Evolutionary conservation across 2,797 vertebrate species (phyloP), one percentile per base, ranked within the genome.

Genomic region (Artibeus jamaicensis): DNA sequence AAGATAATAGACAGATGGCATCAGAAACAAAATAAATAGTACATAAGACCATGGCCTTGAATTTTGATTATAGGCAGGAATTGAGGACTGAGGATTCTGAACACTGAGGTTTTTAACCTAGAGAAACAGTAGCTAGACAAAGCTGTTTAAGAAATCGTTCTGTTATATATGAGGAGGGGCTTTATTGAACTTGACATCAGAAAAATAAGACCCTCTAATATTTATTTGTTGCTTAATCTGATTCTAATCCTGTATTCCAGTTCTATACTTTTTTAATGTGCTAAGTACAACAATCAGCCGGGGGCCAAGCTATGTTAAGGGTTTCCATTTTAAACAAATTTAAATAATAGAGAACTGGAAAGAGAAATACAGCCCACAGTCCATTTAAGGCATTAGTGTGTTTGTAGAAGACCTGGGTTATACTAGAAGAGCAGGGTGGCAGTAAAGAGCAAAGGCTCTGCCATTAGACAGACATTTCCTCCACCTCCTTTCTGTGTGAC

Each of bases 21-120:
- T 86, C n/a, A 96, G 82, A 94, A 88, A 86, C 42, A 86, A 85
- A 74, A 82, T 29, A 93, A 96, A 89, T 85, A 86, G 15, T 67
- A 74, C n/a, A 26, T 26, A 95, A 89, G 39, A 77, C 37, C 29
- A 48, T 78, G 71, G 21, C 48, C 78, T 91, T 90, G 74, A 91
- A 85, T 67, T 91, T 85, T 84, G 21, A 76, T 67, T 67, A 26
- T n/a, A 37, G 57, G 44, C 53, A 87, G 70, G 57, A 95, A 89
- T 6, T 92, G 22, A 57, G 73, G 65, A 68, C 44, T 67, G 32
- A 67, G 59, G 14, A 50, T 78, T 91, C 34, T 84, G 37, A 90
- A 90, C 68, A 86, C 1, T 32, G 21, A 62, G 34, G 39, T 79
- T 76, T 94, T 77, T n/a, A 89, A 68, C 42, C 24, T 86, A 84